Percentiles rank a stretch among this genome's conserved stretches.
Evolutionary conservation across 2,113 vertebrate genomes (phyloP).

Genomic region (Glaucidium brasilianum): DNA sequence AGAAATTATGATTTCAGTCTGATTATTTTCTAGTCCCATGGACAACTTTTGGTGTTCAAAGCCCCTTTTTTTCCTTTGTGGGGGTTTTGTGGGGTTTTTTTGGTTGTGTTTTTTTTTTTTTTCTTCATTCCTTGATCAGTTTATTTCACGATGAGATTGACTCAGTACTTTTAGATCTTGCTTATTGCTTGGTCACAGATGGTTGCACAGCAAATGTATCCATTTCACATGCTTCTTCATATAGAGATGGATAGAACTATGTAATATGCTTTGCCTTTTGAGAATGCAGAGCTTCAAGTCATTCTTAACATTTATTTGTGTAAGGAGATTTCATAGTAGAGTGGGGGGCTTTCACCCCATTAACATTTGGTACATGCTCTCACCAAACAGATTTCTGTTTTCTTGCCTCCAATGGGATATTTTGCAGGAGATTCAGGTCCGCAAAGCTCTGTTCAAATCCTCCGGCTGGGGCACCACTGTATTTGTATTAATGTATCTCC

Average conservation of each 20-base stretch:
- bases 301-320: not conserved
- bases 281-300: not conserved
- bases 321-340: not conserved
- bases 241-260: not conserved
- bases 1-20: not conserved
- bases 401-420: not conserved
- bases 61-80: not conserved
- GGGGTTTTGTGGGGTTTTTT: too few relatives aligned
- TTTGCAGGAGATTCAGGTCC: not conserved
- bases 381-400: not conserved
- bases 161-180: not conserved
- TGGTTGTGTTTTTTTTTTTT: not conserved
- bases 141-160: not conserved
- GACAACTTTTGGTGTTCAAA: not conserved
- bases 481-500: conserved; percentile 59
- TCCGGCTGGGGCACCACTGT: not conserved
- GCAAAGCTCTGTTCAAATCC: conserved; percentile 1
- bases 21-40: not conserved
- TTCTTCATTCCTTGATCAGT: not conserved
- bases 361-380: not conserved
- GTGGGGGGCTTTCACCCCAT: not conserved
- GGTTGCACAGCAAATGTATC: not conserved
- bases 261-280: not conserved
- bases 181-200: conserved; percentile 19
- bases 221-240: not conserved